These are phyloP conservation scores for Phrynosoma blainvillii DNA, from an alignment of 2,113 vertebrate genomes.

Conservation along the genomic window DNA sequence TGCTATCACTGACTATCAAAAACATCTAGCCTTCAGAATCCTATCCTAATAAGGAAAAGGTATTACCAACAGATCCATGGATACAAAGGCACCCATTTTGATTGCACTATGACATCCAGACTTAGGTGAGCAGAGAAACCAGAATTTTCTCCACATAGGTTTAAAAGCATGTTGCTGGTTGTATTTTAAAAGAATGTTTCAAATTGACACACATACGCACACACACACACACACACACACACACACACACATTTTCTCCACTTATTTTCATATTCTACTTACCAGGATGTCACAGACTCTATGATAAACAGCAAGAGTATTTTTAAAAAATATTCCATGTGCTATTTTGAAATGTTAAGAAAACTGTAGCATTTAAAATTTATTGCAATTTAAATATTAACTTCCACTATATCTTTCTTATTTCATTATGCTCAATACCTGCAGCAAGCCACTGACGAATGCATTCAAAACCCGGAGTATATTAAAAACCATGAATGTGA, in stretches of 20 bases:
- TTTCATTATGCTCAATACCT: neutral
- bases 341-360: neutral
- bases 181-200: neutral
- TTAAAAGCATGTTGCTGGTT: neutral
- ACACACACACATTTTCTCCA: neutral
- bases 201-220: neutral
- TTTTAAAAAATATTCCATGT: neutral
- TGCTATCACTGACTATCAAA: neutral
- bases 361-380: neutral
- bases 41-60: neutral
- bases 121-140: neutral
- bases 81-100: neutral
- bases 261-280: neutral
- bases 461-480: slow-evolving; percentile 35
- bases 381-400: neutral
- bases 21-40: neutral
- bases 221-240: neutral
- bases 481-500: slow-evolving; percentile 28
- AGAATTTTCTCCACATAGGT: neutral
- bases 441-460: slow-evolving; percentile 23
- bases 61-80: neutral
- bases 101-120: neutral
- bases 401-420: neutral
- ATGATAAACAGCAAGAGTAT: neutral
- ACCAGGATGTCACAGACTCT: neutral